Evolutionary conservation across 2,797 vertebrate genomes (phyloP).

Genomic region (Microctenopoma stevenorrisi): DNA sequence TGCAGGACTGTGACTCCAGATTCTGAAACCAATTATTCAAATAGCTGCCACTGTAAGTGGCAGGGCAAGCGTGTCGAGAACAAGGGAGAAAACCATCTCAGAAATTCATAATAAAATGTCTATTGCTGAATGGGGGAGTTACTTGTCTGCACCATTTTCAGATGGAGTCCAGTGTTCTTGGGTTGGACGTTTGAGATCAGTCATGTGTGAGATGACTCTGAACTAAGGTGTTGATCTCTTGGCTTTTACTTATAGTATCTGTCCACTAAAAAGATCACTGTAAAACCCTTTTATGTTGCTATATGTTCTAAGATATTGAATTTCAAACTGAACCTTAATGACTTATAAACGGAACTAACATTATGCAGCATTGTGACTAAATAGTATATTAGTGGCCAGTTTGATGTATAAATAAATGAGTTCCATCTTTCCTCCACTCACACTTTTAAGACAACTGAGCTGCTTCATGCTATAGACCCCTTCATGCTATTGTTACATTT

Average conservation of each 20-base stretch:
- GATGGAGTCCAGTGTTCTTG: slow-evolving; percentile 47
- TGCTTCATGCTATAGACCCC: slow-evolving; percentile 21
- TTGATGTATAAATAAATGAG: slow-evolving; percentile 26
- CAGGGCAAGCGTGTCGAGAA: slow-evolving; percentile 69
- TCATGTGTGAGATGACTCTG: slow-evolving; percentile 57
- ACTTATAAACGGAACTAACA: slow-evolving; percentile 17
- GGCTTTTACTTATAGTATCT: slow-evolving; percentile 11
- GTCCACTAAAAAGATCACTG: slow-evolving; percentile 10
- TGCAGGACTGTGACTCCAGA: slow-evolving; percentile 69
- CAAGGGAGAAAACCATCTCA: slow-evolving; percentile 56
- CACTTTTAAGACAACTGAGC: slow-evolving; percentile 11
- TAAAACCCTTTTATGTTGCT: slow-evolving; percentile 10
- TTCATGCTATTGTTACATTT: not conserved
- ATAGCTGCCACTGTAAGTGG: slow-evolving; percentile 66
- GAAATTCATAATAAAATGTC: slow-evolving; percentile 60
- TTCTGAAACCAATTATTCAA: slow-evolving; percentile 81
- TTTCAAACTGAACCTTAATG: slow-evolving; percentile 18
- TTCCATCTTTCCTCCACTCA: slow-evolving; percentile 13
- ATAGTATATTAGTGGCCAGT: slow-evolving; percentile 23
- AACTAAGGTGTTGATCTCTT: slow-evolving; percentile 37
- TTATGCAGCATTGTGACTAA: not conserved
- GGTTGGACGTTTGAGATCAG: slow-evolving; percentile 38
- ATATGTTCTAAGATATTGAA: slow-evolving; percentile 26
- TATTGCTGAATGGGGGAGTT: slow-evolving; percentile 30
- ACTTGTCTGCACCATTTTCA: slow-evolving; percentile 43